Percentiles rank a stretch among this genome's conserved stretches.
Evolutionary conservation across 2,113 vertebrate genomes (phyloP).

Genomic region (Leptobrachium ailaonicum): DNA sequence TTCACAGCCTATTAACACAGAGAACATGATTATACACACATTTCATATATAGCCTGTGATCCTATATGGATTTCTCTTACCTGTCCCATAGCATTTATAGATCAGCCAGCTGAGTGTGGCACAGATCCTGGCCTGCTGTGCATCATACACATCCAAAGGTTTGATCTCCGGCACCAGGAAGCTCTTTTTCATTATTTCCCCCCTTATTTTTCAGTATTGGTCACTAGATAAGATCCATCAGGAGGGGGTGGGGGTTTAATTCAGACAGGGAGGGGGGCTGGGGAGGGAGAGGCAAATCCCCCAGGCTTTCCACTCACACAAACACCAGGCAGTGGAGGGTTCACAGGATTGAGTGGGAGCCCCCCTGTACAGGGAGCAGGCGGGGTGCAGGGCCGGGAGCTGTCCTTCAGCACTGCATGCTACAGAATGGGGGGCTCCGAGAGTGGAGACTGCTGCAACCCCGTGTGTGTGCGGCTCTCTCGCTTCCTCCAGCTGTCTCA

Average conservation of each 20-base stretch:
- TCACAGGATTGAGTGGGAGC: not conserved
- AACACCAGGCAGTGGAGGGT: not conserved
- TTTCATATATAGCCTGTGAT: too few species aligned
- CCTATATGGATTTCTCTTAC: slow-evolving; percentile 61
- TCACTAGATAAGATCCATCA: slow-evolving; percentile 45
- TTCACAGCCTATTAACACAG: too few species aligned
- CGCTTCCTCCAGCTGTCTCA: slow-evolving; percentile 34
- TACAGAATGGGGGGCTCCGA: slow-evolving; percentile 15
- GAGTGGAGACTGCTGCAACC: slow-evolving; percentile 2
- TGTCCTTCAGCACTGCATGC: not conserved
- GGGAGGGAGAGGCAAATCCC: not conserved
- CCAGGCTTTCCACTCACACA: not conserved
- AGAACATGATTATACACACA: too few species aligned
- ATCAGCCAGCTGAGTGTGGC: slow-evolving; percentile 87
- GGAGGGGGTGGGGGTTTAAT: slow-evolving; percentile 13
- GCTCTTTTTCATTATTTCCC: slow-evolving; percentile 80
- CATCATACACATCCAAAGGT: slow-evolving; percentile 86
- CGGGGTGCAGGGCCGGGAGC: slow-evolving; percentile 14
- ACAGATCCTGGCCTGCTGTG: slow-evolving; percentile 80
- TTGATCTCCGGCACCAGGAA: slow-evolving; percentile 87
- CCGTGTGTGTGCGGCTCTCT: not conserved
- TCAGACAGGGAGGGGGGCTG: not conserved
- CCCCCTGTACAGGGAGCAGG: not conserved
- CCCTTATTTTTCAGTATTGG: slow-evolving; percentile 79
- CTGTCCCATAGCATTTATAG: slow-evolving; percentile 83